A percentile compares a stretch with the other conserved stretches of the same genome.
These are phyloP conservation scores for Siniperca scherzeri DNA, from an alignment of 2,797 vertebrate genomes.

Conservation along the genomic window DNA sequence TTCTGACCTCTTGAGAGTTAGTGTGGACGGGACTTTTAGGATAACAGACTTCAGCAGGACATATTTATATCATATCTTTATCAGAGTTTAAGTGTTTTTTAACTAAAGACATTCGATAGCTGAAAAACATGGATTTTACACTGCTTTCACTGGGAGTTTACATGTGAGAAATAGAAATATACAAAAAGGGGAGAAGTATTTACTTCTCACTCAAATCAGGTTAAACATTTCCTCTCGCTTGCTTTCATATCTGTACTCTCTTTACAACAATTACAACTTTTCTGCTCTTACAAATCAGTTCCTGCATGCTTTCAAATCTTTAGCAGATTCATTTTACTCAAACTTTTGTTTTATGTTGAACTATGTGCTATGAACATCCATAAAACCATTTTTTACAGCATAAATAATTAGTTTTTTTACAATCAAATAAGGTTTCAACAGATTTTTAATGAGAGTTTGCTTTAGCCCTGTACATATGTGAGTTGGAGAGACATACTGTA, in stretches of 20 bases:
- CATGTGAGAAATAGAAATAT: background rate
- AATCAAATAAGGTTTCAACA: background rate
- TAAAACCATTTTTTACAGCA: no score
- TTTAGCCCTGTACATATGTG: background rate
- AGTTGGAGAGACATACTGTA: background rate
- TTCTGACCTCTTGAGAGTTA: background rate
- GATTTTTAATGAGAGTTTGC: background rate
- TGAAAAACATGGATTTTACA: no score
- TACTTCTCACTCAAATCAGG: background rate
- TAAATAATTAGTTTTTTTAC: no score
- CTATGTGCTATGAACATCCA: no score
- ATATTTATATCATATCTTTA: background rate
- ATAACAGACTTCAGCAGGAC: background rate
- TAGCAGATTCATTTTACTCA: background rate
- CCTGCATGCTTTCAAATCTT: background rate
- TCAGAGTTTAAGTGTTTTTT: background rate
- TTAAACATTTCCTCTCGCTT: background rate
- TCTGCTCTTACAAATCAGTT: background rate
- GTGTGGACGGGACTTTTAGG: background rate
- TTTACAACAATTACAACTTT: no score
- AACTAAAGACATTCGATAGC: background rate
- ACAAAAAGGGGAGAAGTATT: no score
- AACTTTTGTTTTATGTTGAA: no score
- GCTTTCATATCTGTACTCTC: no score
- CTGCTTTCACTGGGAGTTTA: no score